Evolutionary conservation across 2,113 vertebrate species (phyloP).

Genomic region (Cheirogaleus medius): DNA sequence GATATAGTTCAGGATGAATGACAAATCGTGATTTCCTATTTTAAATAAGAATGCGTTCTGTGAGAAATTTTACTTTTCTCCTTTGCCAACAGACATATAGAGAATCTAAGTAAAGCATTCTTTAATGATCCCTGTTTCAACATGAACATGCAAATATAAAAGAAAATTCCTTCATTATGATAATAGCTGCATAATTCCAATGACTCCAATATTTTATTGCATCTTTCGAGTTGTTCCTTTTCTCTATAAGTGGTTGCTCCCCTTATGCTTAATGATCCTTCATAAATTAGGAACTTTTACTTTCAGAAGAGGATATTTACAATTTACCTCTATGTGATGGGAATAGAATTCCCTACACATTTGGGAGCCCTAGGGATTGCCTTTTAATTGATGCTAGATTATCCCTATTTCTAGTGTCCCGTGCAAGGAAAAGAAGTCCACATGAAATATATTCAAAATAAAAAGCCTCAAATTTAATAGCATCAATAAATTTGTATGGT

Average conservation of each 20-base stretch:
- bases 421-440: neutral
- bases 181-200: neutral
- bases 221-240: neutral
- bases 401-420: neutral
- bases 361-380: neutral
- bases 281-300: neutral
- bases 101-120: slow-evolving; percentile 26
- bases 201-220: slow-evolving; percentile 6
- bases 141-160: slow-evolving; percentile 43
- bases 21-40: slow-evolving; percentile 55
- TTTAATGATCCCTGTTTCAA: slow-evolving; percentile 47
- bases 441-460: neutral
- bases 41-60: slow-evolving; percentile 73
- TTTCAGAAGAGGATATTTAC: slow-evolving; percentile 68
- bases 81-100: slow-evolving; percentile 39
- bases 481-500: neutral
- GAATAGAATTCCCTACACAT: slow-evolving; percentile 56
- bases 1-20: slow-evolving; percentile 71
- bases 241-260: neutral
- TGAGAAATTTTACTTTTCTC: slow-evolving; percentile 55
- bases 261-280: slow-evolving; percentile 11
- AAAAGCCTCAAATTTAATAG: neutral
- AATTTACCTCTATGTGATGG: slow-evolving; percentile 10
- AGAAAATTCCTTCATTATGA: slow-evolving; percentile 30
- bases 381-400: slow-evolving; percentile 50